Evolutionary conservation across 2,797 vertebrate genomes (phyloP).

Genomic region (Gouania willdenowi): DNA sequence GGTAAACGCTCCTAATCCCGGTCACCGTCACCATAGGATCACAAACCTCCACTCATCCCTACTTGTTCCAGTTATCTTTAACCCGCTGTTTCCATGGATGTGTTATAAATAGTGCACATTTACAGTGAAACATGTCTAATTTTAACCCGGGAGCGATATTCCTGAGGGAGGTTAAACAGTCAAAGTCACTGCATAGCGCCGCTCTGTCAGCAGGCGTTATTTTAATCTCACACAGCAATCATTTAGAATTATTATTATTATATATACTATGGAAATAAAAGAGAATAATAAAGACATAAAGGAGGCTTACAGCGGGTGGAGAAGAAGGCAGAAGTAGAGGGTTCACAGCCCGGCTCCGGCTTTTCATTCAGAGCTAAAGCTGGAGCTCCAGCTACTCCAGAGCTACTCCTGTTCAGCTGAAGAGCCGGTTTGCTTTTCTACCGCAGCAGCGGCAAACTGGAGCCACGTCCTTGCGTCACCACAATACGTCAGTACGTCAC

Average conservation of each 20-base stretch:
- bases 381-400: constrained; percentile 39
- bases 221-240: no score
- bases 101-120: constrained; percentile 40
- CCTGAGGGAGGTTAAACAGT: constrained; percentile 26
- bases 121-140: constrained; percentile 54
- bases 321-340: constrained; percentile 14
- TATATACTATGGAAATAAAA: background rate
- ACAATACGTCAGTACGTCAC: no score
- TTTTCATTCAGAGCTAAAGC: constrained; percentile 33
- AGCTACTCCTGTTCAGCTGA: constrained; percentile 51
- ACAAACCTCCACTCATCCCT: no score
- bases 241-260: no score
- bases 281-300: background rate
- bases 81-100: no score
- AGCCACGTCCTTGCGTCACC: no score
- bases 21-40: no score
- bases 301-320: constrained; percentile 47
- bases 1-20: no score
- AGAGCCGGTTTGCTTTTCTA: constrained; percentile 49
- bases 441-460: constrained; percentile 11
- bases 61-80: no score
- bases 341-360: constrained; percentile 43
- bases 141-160: constrained; percentile 54
- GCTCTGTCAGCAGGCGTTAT: constrained; percentile 24
- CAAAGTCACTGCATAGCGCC: constrained; percentile 37